Conservation (phyloP, 2,113 vertebrate species). For the Bos indicus region DNA sequence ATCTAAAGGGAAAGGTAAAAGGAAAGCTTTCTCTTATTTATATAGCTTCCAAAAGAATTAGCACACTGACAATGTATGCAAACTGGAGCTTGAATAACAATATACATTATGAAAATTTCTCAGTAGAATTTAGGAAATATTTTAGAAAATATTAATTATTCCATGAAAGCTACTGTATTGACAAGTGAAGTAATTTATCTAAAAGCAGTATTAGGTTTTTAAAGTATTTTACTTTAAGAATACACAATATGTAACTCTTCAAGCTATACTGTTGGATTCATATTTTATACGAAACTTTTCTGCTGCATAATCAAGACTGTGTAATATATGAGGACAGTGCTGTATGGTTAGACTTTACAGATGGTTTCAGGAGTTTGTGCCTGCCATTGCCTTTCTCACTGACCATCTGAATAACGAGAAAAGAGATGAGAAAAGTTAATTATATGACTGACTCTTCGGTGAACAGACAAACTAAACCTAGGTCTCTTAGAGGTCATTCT, state of each 20-base stretch:
- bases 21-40: background rate
- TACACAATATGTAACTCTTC: background rate
- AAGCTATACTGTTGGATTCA: background rate
- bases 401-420: background rate
- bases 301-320: background rate
- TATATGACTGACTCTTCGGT: constrained; percentile 24
- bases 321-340: background rate
- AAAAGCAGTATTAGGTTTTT: constrained; percentile 8
- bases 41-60: background rate
- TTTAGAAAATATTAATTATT: constrained; percentile 24
- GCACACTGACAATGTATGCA: background rate
- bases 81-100: background rate
- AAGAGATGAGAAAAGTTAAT: constrained; percentile 14
- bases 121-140: background rate
- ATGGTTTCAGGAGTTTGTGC: background rate
- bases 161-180: background rate
- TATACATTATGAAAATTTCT: background rate
- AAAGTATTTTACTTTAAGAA: background rate
- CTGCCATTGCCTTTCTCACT: background rate
- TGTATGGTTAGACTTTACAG: background rate
- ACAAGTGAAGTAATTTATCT: background rate
- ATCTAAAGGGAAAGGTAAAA: background rate
- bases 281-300: background rate
- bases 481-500: constrained; percentile 42
- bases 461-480: constrained; percentile 9